Evolutionary conservation across 2,888 invertebrate genomes (phyloP), one percentile per base, ranked within the genome.

Genomic region (Apotomis capreana): DNA sequence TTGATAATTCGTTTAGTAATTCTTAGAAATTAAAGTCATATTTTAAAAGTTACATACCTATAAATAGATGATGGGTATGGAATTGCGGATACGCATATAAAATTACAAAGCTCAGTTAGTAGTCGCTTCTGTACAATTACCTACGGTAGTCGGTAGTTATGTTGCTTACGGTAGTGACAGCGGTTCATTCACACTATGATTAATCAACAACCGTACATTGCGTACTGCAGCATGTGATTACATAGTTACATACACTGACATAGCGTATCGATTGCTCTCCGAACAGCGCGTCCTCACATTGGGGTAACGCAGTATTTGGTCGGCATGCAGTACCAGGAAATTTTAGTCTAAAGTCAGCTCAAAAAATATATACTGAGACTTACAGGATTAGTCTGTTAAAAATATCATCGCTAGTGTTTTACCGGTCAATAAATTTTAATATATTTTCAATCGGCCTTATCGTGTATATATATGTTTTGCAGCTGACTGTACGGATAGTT

Each of bases 181-280:
- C 15, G 54, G 55, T 40, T 61, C 40, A 51, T 46, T 52, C 44
- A 15, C 4, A 60, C 65, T 70, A 37, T 67, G 40, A 61, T 61
- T 70, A 65, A 49, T 54, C 37, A 68, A 55, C 40, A 70, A 61
- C 55, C 49, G 49, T 65, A 54, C 55, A 70, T 70, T 12, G 37
- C 13, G 26, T 15, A 40, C 15, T n/a, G n/a, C 55, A 67, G 60
- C 26, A 55, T 49, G 37, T 37, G 5, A 65, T 49, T 70, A 67
- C 54, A 55, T 15, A 65, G 60, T 49, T 70, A 67, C 54, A 55
- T 15, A 65, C 70, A 46, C 60, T 60, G 65, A 49, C 37, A 60
- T 60, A 49, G 54, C 37, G 37, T 70, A 70, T 61, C 65, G 65
- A 61, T 60, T 70, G 55, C 46, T 61, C 54, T 37, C 61, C 36